Conservation (phyloP, 2,113 vertebrate genomes). For the Macroglossus sobrinus region DNA sequence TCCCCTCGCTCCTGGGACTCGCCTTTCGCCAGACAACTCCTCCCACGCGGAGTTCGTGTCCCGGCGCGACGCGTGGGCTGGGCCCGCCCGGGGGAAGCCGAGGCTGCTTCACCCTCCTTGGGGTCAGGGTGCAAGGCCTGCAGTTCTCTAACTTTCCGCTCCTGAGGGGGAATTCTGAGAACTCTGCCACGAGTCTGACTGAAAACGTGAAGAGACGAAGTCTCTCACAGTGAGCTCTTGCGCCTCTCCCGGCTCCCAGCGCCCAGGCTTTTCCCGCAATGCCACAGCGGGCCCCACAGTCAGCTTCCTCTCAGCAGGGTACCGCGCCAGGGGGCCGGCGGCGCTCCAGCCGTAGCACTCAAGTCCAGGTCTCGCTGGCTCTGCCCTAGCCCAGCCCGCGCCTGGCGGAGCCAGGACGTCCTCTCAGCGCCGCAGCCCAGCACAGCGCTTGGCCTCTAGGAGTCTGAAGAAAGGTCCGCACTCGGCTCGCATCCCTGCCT, state of each 20-base stretch:
- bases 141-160: slow-evolving; percentile 16
- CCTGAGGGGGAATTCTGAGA: not conserved
- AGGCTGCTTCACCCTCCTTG: not conserved
- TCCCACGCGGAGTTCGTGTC: not conserved
- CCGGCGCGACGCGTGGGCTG: not conserved
- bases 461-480: not conserved
- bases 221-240: not conserved
- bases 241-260: not conserved
- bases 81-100: not conserved
- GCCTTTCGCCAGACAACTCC: not conserved
- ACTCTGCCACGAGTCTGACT: not conserved
- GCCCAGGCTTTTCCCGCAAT: not conserved
- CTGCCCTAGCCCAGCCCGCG: not conserved
- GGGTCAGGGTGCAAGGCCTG: not conserved
- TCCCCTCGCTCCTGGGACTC: not conserved
- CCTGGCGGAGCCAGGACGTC: not conserved
- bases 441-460: accelerated
- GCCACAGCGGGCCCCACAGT: not conserved
- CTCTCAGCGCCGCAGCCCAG: not conserved
- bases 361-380: not conserved
- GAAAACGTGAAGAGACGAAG: not conserved
- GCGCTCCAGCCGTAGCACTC: not conserved
- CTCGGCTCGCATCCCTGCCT: not conserved
- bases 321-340: not conserved
- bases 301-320: not conserved